These are phyloP conservation scores for Trichogramma dendrolimi DNA, from an alignment of 2,888 invertebrate species.

Conservation along the genomic window DNA sequence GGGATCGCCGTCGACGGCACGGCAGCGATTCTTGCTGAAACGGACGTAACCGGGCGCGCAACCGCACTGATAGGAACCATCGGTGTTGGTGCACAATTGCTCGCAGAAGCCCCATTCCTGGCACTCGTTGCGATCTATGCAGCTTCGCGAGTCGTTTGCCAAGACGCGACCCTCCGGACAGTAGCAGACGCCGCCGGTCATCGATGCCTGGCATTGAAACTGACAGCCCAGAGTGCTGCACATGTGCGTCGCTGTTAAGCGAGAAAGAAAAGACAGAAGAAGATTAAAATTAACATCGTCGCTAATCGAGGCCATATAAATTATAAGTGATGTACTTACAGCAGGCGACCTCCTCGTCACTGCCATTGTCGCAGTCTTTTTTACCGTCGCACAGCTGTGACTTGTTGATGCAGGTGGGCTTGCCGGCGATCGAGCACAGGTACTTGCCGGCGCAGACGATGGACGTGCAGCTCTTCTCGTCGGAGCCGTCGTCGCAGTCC, in stretches of 20 bases:
- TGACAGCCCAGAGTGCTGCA: conserved; percentile 85
- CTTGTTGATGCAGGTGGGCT: conserved; percentile 82
- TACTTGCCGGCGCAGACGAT: conserved; percentile 88
- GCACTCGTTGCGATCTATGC: conserved; percentile 90
- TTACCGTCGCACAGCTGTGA: conserved; percentile 87
- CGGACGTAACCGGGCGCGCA: conserved; percentile 76
- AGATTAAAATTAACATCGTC: conserved; percentile 9
- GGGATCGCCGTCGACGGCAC: conserved; percentile 58
- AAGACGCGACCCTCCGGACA: conserved; percentile 83
- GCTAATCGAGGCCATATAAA: conserved; percentile 2
- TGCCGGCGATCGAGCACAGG: conserved; percentile 73
- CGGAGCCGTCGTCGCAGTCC: conserved; percentile 89
- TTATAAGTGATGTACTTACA: conserved; percentile 62
- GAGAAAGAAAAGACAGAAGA: background rate
- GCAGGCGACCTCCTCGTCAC: conserved; percentile 84
- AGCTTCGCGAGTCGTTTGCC: conserved; percentile 78
- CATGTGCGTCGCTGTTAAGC: conserved; percentile 64
- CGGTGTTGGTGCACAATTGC: conserved; percentile 86
- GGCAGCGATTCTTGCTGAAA: conserved; percentile 53
- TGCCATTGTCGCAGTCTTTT: conserved; percentile 84
- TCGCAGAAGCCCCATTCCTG: conserved; percentile 91
- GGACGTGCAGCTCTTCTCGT: conserved; percentile 82
- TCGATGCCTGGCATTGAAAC: conserved; percentile 85
- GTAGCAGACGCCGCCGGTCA: conserved; percentile 83
- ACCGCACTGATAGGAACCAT: conserved; percentile 77